These are phyloP conservation scores for Gari tellinella DNA, from an alignment of 2,888 invertebrate genomes.

Conservation along the genomic window DNA sequence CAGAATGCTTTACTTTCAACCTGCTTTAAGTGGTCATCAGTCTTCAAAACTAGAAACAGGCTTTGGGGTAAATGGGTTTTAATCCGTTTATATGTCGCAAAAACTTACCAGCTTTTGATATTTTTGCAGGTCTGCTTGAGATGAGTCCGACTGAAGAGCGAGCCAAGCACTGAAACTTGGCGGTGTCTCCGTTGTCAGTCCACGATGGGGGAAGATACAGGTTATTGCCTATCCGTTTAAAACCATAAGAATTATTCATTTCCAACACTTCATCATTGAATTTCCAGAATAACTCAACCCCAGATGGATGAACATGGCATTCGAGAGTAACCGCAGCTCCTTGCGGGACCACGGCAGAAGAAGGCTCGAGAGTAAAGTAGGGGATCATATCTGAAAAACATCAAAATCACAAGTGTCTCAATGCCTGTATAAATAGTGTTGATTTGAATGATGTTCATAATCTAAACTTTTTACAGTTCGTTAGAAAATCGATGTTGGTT, in stretches of 20 bases:
- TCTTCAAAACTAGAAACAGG: too few species aligned
- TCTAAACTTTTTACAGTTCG: too few species aligned
- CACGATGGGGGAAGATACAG: conserved; percentile 53
- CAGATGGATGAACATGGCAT: conserved; percentile 60
- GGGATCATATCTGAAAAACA: conserved; percentile 61
- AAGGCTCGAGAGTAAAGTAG: conserved; percentile 62
- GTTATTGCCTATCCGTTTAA: conserved; percentile 59
- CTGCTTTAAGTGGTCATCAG: too few species aligned
- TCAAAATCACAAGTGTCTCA: too few species aligned
- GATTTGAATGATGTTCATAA: too few species aligned
- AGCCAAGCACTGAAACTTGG: conserved; percentile 65
- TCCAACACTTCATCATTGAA: conserved; percentile 60
- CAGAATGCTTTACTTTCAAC: too few species aligned
- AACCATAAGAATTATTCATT: conserved; percentile 55
- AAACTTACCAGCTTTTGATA: conserved; percentile 67
- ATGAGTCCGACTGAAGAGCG: conserved; percentile 55
- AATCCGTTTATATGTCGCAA: too few species aligned
- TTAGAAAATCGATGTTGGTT: too few species aligned
- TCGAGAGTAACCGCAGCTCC: conserved; percentile 59
- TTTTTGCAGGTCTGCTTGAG: conserved; percentile 57
- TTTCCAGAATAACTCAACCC: conserved; percentile 63
- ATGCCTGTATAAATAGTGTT: too few species aligned
- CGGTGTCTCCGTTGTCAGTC: conserved; percentile 48
- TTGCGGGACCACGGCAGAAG: conserved; percentile 62
- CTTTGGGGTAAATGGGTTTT: too few species aligned